Evolutionary conservation across 1,140 invertebrate species (phyloP), one percentile per base, ranked within the genome.

Genomic region (Oryzaephilus surinamensis): DNA sequence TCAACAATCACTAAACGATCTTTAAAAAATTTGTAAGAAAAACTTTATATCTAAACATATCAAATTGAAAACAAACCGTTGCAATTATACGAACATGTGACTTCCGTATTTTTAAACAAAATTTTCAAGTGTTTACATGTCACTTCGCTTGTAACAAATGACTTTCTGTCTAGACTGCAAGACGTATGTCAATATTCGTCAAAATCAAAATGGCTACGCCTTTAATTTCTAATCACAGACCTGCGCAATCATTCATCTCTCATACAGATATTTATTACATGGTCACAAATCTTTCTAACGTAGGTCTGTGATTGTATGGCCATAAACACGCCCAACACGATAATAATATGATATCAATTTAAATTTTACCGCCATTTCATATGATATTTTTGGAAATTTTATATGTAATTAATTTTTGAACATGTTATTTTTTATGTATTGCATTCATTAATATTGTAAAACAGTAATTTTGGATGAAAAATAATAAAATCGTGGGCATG

Each of bases 131-230:
- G 60, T 62, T 62, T 62, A 62, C 60, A 62, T 62, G 60, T 62
- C 60, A 62, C 55, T 52, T 50, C 47, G 37, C 43, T 48, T 41
- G 51, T 60, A 53, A 62, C 57, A 62, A 62, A 62, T 62, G 60
- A 62, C 52, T 58, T 54, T 57, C 58, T 59, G 60, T 62, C 60
- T 62, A 62, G 60, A 62, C 60, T 56, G 28, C 3, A 50, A 57
- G 58, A 62, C 60, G 57, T 59, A 59, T 62, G 60, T 62, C 60
- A 62, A 62, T 62, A 61, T 62, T 62, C 60, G 60, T 62, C 60
- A 62, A 60, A 58, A 57, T 54, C 57, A 62, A 62, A 58, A 62
- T 62, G 60, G 60, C 60, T 60, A 62, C 57, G 57, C 60, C 58
- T 61, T 58, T 60, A 51, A 46, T 45, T 45, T 38, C 18, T 41